phyloP scores from a whole-genome alignment of 2,888 invertebrate genomes.

The Parelbella ahira region DNA sequence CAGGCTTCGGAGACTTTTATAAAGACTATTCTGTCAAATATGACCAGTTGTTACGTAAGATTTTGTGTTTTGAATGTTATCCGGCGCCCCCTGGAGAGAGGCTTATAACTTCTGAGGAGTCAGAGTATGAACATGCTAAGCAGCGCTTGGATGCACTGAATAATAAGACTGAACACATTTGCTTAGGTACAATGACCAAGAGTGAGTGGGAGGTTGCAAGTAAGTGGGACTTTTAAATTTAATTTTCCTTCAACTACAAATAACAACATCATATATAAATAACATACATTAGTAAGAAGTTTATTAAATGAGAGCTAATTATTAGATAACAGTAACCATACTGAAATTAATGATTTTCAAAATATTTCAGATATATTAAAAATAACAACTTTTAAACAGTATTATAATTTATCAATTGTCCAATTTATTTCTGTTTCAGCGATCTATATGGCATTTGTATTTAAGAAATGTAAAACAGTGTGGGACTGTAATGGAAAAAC shows the following conservation, averaged over 20 bases:
- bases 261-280: too few relatives aligned
- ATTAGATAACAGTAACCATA: too few relatives aligned
- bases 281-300: too few relatives aligned
- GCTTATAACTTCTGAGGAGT: slow-evolving; percentile 80
- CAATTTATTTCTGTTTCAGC: slow-evolving; percentile 81
- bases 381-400: too few relatives aligned
- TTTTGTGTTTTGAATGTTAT: slow-evolving; percentile 90
- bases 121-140: slow-evolving; percentile 88
- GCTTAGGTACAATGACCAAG: slow-evolving; percentile 90
- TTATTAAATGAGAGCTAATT: too few relatives aligned
- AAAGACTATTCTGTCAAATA: slow-evolving; percentile 75
- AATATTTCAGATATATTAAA: too few relatives aligned
- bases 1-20: slow-evolving; percentile 90
- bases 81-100: slow-evolving; percentile 81
- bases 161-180: slow-evolving; percentile 52
- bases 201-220: slow-evolving; percentile 97
- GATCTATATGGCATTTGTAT: slow-evolving; percentile 88
- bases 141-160: slow-evolving; percentile 72
- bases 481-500: slow-evolving; percentile 81
- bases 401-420: too few relatives aligned
- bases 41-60: slow-evolving; percentile 84
- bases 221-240: slow-evolving; percentile 75
- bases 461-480: slow-evolving; percentile 85
- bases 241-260: too few relatives aligned
- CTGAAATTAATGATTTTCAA: too few relatives aligned